These are phyloP conservation scores for Cephus nigrinus DNA, from an alignment of 2,888 invertebrate genomes.

Conservation along the genomic window DNA sequence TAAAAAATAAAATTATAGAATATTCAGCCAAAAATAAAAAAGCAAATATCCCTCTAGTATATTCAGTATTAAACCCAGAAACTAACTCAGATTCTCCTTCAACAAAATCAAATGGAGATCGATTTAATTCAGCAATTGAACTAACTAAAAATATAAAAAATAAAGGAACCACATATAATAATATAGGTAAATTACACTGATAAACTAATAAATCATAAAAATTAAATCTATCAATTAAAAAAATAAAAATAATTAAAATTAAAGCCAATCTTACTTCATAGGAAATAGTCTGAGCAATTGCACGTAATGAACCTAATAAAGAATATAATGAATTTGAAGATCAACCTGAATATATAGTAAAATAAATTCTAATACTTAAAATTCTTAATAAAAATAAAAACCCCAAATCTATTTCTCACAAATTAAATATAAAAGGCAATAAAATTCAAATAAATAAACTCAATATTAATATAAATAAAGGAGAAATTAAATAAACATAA, in stretches of 20 bases:
- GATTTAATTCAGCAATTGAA: conserved; percentile 74
- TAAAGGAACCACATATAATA: too few species aligned
- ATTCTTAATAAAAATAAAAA: conserved; percentile 76
- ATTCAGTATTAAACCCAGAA: conserved; percentile 84
- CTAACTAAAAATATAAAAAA: too few species aligned
- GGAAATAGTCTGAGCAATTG: conserved; percentile 80
- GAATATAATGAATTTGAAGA: conserved; percentile 81
- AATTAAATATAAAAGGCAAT: conserved; percentile 71
- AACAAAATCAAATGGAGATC: conserved; percentile 83
- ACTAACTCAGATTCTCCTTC: conserved; percentile 84
- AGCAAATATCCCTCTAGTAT: conserved; percentile 77
- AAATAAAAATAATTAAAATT: conserved; percentile 68
- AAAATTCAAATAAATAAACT: conserved; percentile 70
- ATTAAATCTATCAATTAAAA: conserved; percentile 70
- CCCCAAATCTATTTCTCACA: conserved; percentile 71
- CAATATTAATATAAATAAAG: conserved; percentile 72
- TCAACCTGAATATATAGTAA: conserved; percentile 74
- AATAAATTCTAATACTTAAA: conserved; percentile 75
- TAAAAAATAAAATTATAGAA: conserved; percentile 77
- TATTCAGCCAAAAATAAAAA: conserved; percentile 80
- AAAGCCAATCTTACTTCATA: conserved; percentile 77
- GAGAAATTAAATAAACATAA: conserved; percentile 72
- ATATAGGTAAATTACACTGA: background rate
- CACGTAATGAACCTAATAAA: conserved; percentile 75
- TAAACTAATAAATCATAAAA: conserved; percentile 61